phyloP scores from a whole-genome alignment of 2,888 invertebrate genomes.

The Laothoe populi region DNA sequence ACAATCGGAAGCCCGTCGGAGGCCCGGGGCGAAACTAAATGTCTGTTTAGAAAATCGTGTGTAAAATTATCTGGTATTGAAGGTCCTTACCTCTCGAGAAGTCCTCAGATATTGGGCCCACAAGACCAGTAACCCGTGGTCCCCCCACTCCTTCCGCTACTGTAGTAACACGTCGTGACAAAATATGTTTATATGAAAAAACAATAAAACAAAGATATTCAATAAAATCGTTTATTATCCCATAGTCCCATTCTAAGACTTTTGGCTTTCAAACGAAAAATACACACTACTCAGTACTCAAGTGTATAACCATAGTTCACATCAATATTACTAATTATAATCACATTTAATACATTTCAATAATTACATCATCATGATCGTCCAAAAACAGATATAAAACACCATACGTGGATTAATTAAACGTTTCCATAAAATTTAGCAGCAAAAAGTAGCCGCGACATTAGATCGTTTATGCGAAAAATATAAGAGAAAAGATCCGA shows the following conservation, averaged over 20 bases:
- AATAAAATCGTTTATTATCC: slow-evolving; percentile 19
- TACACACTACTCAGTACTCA: neutral
- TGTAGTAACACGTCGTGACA: too few species aligned
- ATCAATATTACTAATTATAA: slow-evolving; percentile 2
- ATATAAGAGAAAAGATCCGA: neutral
- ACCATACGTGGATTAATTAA: too few species aligned
- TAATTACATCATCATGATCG: neutral
- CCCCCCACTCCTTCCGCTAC: too few species aligned
- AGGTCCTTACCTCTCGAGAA: too few species aligned
- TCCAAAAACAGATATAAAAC: neutral
- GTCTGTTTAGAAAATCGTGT: too few species aligned
- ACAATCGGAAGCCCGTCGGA: too few species aligned
- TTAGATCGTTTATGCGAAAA: neutral
- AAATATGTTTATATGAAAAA: too few species aligned
- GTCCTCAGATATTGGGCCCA: too few species aligned
- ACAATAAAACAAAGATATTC: slow-evolving; percentile 5
- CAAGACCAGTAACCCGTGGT: too few species aligned
- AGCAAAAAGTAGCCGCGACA: neutral
- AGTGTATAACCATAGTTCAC: neutral
- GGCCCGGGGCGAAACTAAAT: too few species aligned
- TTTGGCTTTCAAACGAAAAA: neutral
- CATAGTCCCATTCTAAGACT: neutral
- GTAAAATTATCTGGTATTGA: too few species aligned
- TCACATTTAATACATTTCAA: slow-evolving; percentile 26
- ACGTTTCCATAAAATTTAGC: neutral